Evolutionary conservation across 2,888 invertebrate genomes (phyloP), one percentile per base, ranked within the genome.

Genomic region (Ochropleura plecta): DNA sequence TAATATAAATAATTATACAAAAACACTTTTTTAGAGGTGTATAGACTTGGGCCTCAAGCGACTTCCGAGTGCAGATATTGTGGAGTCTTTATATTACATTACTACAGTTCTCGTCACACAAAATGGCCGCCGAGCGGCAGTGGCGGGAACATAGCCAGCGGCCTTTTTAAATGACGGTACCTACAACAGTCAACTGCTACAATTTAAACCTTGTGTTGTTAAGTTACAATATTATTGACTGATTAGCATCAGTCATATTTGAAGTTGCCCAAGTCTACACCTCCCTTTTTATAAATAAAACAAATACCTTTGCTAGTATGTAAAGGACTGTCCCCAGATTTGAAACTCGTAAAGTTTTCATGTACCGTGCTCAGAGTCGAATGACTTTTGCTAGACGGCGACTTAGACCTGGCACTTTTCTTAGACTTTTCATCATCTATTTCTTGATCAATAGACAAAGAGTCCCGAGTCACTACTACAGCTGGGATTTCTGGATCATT

Each of bases 331-430:
- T 92, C 92, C 7, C 86, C 91, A 78, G 93, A 93, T 81, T 94
- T 95, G 80, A 95, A 94, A 83, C 95, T 94, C 0, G 78, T 83
- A 73, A 84, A 90, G 70, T 94, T 95, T 74, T 96, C 96, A 49
- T 95, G 93, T 2, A 96, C 94, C 0, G 96, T 96, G 75, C 94
- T 95, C 40, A 94, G 81, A 20, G 96, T 95, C 0, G 95, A 94
- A 5, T 91, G 94, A 78, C 93, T 96, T 85, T 92, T 95, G 74
- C 91, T 94, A 0, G 94, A 94, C 0, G 95, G 94, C 0, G 96
- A 95, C 63, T 94, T 95, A 0, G 95, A 95, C 42, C 91, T 90
- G 0, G 87, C 86, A 9, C 86, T 87, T 63, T 85, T 84, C 74
- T 87, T 92, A 48, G 88, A 79, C 48, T 85, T 86, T 0, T 57